Evolutionary conservation across 1,140 invertebrate species (phyloP).

Genomic region (Diabrotica virgifera): DNA sequence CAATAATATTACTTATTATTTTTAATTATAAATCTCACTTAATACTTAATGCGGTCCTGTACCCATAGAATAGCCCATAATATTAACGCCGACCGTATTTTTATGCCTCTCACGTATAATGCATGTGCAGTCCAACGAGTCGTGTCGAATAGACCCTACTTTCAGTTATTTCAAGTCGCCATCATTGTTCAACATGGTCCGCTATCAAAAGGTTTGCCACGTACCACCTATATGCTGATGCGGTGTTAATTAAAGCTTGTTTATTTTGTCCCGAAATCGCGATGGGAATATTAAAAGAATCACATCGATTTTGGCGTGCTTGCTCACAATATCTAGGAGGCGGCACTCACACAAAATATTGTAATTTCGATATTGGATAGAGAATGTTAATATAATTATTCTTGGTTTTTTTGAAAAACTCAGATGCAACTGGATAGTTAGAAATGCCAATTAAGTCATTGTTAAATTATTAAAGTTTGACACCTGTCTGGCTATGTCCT

Average conservation of each 20-base stretch:
- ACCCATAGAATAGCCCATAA: constrained; percentile 1
- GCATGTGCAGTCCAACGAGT: constrained; percentile 20
- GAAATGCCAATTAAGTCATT: no score
- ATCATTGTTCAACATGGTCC: constrained; percentile 19
- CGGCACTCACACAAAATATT: no score
- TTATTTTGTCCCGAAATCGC: constrained; percentile 28
- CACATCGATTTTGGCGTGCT: constrained; percentile 8
- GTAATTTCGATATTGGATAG: no score
- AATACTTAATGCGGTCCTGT: no score
- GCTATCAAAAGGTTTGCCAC: constrained; percentile 23
- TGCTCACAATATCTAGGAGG: no score
- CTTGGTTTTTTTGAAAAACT: no score
- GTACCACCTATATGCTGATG: constrained; percentile 29
- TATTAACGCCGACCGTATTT: constrained; percentile 20
- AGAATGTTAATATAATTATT: no score
- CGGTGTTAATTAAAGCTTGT: constrained; percentile 41
- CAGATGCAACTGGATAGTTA: no score
- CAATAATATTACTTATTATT: no score
- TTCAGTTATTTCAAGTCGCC: constrained; percentile 9
- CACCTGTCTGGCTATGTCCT: no score
- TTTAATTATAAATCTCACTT: no score
- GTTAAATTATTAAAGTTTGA: no score
- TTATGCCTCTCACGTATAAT: constrained; percentile 31
- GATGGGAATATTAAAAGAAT: constrained; percentile 29
- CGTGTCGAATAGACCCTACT: neutral